Evolutionary conservation across 2,797 vertebrate species (phyloP).

Genomic region (Eulemur albifrons): DNA sequence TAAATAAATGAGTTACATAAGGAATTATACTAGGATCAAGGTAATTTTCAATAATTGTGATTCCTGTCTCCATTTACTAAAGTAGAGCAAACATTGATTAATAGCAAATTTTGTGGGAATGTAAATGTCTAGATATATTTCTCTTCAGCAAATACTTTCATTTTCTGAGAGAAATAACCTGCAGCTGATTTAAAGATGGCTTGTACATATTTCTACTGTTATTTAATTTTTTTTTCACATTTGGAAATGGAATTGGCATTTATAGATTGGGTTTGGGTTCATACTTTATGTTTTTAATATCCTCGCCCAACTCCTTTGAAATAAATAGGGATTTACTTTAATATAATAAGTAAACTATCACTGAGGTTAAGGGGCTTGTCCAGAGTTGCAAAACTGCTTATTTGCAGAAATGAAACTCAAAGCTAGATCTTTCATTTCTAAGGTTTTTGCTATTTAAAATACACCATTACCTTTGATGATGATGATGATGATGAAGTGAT

Average conservation of each 20-base stretch:
- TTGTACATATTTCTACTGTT: not conserved
- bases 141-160: not conserved
- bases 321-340: not conserved
- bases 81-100: not conserved
- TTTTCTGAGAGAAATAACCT: constrained; percentile 7
- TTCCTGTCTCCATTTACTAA: constrained; percentile 16
- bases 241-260: not conserved
- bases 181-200: not conserved
- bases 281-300: not conserved
- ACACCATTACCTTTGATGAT: not conserved
- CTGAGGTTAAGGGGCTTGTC: not conserved
- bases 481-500: not conserved
- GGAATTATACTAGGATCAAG: not conserved
- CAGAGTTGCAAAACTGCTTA: not conserved
- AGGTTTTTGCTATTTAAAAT: not conserved
- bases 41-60: constrained; percentile 33
- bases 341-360: not conserved
- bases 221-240: not conserved
- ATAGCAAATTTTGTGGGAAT: constrained; percentile 9
- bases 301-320: not conserved
- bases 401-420: not conserved
- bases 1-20: not conserved
- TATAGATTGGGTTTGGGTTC: not conserved
- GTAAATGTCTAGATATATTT: not conserved
- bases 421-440: not conserved